Percentiles rank a stretch among this genome's conserved stretches.
Conservation (phyloP, 2,888 invertebrate species). For the Nomada flava region DNA sequence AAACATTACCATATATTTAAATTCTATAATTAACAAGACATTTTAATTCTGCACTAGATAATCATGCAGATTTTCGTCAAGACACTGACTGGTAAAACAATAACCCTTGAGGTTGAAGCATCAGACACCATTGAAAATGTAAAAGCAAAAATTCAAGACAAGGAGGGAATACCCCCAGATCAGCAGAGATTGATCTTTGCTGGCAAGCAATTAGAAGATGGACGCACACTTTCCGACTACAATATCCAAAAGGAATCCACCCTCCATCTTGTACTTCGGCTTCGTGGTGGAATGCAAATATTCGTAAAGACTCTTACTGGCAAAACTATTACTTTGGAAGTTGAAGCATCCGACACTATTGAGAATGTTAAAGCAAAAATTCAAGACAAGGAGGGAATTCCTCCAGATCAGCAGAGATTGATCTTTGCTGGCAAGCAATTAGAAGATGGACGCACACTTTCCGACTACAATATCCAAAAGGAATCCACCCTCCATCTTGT, state of each 20-base stretch:
- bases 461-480: conserved; percentile 70
- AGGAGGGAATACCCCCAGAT: conserved; percentile 90
- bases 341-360: conserved; percentile 69
- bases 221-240: conserved; percentile 95
- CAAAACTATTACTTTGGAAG: conserved; percentile 68
- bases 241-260: conserved; percentile 98
- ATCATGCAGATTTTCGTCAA: conserved; percentile 76
- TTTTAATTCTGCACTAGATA: conserved; percentile 54
- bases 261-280: conserved; percentile 93
- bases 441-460: conserved; percentile 67
- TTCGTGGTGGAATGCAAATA: conserved; percentile 90
- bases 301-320: conserved; percentile 70
- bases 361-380: conserved; percentile 71
- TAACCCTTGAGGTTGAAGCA: conserved; percentile 54
- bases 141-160: conserved; percentile 53
- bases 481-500: conserved; percentile 69
- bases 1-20: no score
- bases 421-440: conserved; percentile 72
- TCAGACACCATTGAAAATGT: conserved; percentile 56
- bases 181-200: conserved; percentile 96
- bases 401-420: conserved; percentile 67
- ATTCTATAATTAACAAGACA: neutral
- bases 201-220: conserved; percentile 98
- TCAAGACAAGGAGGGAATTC: conserved; percentile 70
- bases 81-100: conserved; percentile 54